These are phyloP conservation scores for Leucoraja erinaceus DNA, from an alignment of 2,113 vertebrate genomes.

Conservation along the genomic window DNA sequence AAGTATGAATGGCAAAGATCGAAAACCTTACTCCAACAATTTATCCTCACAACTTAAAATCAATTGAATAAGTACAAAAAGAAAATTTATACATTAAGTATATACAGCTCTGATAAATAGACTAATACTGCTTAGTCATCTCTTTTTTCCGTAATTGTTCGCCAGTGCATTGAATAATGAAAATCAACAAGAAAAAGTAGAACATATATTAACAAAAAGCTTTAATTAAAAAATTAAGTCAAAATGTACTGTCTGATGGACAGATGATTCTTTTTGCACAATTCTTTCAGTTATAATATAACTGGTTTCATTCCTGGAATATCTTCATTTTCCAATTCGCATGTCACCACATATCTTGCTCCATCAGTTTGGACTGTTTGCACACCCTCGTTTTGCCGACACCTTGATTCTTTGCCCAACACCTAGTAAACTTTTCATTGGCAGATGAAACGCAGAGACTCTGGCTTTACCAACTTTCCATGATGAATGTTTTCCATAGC, in stretches of 20 bases:
- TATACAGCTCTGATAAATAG: slow-evolving; percentile 95
- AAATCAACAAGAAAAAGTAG: not conserved
- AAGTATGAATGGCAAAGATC: slow-evolving; percentile 54
- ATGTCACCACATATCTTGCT: slow-evolving; percentile 1
- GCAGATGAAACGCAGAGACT: not conserved
- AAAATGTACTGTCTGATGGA: slow-evolving; percentile 14
- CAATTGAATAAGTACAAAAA: slow-evolving; percentile 65
- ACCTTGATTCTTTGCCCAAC: not conserved
- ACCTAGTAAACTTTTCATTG: not conserved
- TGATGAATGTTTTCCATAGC: not conserved
- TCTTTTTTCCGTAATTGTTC: slow-evolving; percentile 45
- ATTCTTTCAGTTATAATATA: slow-evolving; percentile 17
- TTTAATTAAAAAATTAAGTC: slow-evolving; percentile 31
- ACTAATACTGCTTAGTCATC: slow-evolving; percentile 69
- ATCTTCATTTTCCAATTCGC: not conserved
- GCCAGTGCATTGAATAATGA: slow-evolving; percentile 39
- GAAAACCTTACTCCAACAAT: slow-evolving; percentile 51
- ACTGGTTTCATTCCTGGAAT: slow-evolving; percentile 19
- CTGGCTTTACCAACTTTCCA: not conserved
- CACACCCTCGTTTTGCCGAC: not conserved
- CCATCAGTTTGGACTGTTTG: not conserved
- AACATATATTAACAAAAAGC: not conserved
- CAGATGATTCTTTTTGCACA: slow-evolving; percentile 11
- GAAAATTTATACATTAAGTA: slow-evolving; percentile 80
- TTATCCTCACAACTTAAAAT: slow-evolving; percentile 48